These are phyloP conservation scores for Montifringilla adamsi DNA, from an alignment of 2,113 vertebrate species.

Conservation along the genomic window DNA sequence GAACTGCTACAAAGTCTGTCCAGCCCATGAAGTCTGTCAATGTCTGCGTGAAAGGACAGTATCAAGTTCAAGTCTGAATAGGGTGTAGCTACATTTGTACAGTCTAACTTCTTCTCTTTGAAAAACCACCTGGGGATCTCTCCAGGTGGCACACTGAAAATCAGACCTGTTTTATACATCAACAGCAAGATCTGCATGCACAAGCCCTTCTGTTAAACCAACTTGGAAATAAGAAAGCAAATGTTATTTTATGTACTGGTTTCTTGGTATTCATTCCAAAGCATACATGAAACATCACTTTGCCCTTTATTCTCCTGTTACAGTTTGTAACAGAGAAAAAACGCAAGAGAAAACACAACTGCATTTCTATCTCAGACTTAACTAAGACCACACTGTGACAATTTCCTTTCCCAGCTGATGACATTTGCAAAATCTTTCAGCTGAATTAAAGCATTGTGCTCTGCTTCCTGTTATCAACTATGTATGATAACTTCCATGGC, in stretches of 20 bases:
- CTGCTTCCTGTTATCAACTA: conserved; percentile 61
- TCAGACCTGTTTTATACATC: not conserved
- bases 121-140: not conserved
- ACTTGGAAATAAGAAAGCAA: not conserved
- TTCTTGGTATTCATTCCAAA: not conserved
- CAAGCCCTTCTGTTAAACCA: not conserved
- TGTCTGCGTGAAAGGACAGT: not conserved
- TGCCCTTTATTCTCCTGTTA: not conserved
- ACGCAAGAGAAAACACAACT: not conserved
- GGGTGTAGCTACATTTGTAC: not conserved
- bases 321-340: not conserved
- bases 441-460: conserved; percentile 64
- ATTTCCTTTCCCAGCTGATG: conserved; percentile 59
- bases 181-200: not conserved
- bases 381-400: conserved; percentile 6
- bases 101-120: not conserved
- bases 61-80: not conserved
- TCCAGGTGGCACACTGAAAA: not conserved
- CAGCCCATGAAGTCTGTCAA: not conserved
- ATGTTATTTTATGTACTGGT: not conserved
- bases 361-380: not conserved
- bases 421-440: conserved; percentile 61
- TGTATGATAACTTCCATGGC: conserved; percentile 50
- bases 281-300: not conserved
- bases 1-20: not conserved